Evolutionary conservation across 2,113 vertebrate genomes (phyloP).

Genomic region (Heterotis niloticus): DNA sequence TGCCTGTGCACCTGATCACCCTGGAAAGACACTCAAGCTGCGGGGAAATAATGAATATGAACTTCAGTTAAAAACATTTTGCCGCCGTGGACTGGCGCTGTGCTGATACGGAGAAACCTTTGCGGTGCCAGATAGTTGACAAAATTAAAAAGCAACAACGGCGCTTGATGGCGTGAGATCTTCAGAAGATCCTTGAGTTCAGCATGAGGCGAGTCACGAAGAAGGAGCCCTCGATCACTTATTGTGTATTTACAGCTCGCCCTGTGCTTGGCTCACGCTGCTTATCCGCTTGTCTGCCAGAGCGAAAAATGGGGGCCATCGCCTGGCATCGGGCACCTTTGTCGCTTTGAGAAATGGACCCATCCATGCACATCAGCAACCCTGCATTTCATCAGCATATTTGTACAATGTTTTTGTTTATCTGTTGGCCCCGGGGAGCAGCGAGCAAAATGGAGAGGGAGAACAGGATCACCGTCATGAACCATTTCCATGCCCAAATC

Average conservation of each 20-base stretch:
- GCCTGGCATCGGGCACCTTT: background rate
- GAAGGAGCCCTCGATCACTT: background rate
- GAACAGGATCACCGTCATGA: background rate
- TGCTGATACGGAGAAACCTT: no score
- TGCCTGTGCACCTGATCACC: background rate
- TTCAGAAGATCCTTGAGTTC: background rate
- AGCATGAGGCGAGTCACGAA: background rate
- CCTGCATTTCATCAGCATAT: background rate
- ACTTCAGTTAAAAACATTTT: no score
- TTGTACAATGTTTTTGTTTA: conserved; percentile 11
- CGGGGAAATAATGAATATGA: background rate
- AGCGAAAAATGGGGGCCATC: background rate
- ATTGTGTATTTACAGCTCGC: background rate
- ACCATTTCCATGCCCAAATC: background rate
- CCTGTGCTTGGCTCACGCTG: background rate
- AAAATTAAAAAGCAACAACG: background rate
- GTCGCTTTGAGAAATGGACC: background rate
- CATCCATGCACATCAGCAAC: background rate
- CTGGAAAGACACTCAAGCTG: background rate
- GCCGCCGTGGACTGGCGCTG: no score
- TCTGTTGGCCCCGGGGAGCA: background rate
- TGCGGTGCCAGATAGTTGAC: background rate
- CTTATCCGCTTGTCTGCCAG: background rate
- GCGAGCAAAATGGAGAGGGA: background rate
- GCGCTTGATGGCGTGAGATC: no score